Base-by-base conservation (phyloP, 1,140 invertebrate genomes). In the Drosophila pectinifera region DNA sequence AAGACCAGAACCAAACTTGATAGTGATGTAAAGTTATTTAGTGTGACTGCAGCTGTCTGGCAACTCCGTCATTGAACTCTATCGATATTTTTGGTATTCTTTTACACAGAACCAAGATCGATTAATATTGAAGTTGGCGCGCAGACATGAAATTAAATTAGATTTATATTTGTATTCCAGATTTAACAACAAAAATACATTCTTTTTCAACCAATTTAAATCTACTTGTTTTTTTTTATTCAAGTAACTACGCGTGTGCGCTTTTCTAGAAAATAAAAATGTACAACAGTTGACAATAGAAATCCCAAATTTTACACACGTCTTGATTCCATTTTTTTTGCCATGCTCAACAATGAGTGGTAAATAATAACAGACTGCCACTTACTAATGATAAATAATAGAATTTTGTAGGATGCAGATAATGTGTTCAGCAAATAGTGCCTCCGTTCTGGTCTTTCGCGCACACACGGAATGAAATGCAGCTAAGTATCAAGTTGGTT, bases 381-480 rank as follows among this genome's bases (percentile, higher is more conserved):
- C 43, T 36, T 31, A 46, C 64, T 69, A 39, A 39, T 26, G 20
- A 48, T 46, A 70, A 69, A 41, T 56, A 10, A 48, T 34, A 34
- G 20, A 70, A 34, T 70, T 69, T 67, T 22, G 31, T 46, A 36
- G 67, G 48, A 69, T 56, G 67, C 59, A 70, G 49, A 34, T 38
- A 68, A 41, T 90, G 55, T 75, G 85, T 65, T 79, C 48, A 75
- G 69, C 74, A 67, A 68, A 26, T 42, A 48, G 45, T 46, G 65
- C 42, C 68, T 57, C 34, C 61, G 16, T 45, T 72, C 56, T 38
- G 7, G 34, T 59, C 36, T 59, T 72, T 36, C 57, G 80, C 65
- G 24, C 65, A 72, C 64, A 78, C 64, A 61, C 83, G 69, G 74
- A 77, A 78, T 85, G 78, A 85, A 84, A 81, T 89, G 92, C 93